These are phyloP conservation scores for Dryoscopus gambensis DNA, from an alignment of 2,113 vertebrate genomes.

Conservation along the genomic window DNA sequence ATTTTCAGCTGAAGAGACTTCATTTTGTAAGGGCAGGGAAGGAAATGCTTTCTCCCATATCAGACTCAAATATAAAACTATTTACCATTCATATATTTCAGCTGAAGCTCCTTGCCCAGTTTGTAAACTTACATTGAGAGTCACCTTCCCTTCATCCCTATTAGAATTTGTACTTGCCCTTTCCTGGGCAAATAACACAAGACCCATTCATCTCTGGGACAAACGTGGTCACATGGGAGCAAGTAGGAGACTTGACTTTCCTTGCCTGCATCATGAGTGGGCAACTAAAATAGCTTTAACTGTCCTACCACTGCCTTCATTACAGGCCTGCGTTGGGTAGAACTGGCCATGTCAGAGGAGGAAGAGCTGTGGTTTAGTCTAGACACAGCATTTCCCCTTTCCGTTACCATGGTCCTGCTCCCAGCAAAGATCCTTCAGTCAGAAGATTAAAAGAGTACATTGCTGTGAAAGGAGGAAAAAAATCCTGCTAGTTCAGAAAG, in stretches of 20 bases:
- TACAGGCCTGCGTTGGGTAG: neutral
- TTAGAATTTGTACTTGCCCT: neutral
- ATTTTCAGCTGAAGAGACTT: neutral
- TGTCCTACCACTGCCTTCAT: neutral
- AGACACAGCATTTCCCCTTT: constrained; percentile 34
- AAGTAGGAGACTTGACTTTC: neutral
- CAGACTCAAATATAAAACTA: neutral
- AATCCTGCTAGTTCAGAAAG: neutral
- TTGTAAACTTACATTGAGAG: neutral
- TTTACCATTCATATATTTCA: neutral
- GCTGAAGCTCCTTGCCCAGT: neutral
- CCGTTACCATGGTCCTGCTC: neutral
- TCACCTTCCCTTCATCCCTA: neutral
- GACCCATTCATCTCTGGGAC: neutral
- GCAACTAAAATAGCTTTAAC: neutral
- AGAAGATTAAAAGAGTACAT: neutral
- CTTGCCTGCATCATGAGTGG: neutral
- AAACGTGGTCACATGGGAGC: neutral
- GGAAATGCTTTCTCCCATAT: neutral
- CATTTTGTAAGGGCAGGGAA: neutral
- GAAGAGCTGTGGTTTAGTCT: constrained; percentile 42
- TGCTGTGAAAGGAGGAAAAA: neutral
- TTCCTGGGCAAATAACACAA: neutral
- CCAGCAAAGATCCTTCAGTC: neutral
- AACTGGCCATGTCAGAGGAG: neutral